Percentiles rank a stretch among this genome's conserved stretches.
Evolutionary conservation across 2,113 vertebrate genomes (phyloP).

Genomic region (Neodontobutis hainanensis): DNA sequence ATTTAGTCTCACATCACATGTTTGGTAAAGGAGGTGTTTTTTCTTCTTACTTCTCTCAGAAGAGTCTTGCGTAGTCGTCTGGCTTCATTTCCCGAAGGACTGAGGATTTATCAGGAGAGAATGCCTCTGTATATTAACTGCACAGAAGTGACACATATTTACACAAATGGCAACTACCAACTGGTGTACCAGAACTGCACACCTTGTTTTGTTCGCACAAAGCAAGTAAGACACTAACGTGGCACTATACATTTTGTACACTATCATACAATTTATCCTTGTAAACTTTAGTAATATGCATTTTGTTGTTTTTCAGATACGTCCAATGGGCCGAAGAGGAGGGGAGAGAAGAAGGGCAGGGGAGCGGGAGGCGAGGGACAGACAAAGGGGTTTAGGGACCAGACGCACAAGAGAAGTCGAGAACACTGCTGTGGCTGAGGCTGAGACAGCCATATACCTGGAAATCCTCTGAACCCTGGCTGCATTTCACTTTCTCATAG

Average conservation of each 20-base stretch:
- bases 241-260: background rate
- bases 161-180: slow-evolving; percentile 82
- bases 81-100: slow-evolving; percentile 44
- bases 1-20: background rate
- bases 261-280: too few relatives aligned
- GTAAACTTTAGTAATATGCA: background rate
- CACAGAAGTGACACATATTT: slow-evolving; percentile 78
- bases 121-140: slow-evolving; percentile 81
- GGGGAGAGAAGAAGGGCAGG: slow-evolving; percentile 59
- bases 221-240: slow-evolving; percentile 68
- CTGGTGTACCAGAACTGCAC: slow-evolving; percentile 82
- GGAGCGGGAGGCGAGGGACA: slow-evolving; percentile 34
- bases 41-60: slow-evolving; percentile 37
- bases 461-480: slow-evolving; percentile 72
- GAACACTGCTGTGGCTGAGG: slow-evolving; percentile 39
- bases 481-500: slow-evolving; percentile 1
- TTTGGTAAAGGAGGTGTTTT: background rate
- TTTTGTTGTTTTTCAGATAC: slow-evolving; percentile 38
- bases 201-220: slow-evolving; percentile 74
- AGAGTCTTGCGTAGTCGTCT: slow-evolving; percentile 38
- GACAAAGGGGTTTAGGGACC: slow-evolving; percentile 24
- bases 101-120: slow-evolving; percentile 69
- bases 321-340: slow-evolving; percentile 64
- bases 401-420: slow-evolving; percentile 45
- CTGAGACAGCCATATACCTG: slow-evolving; percentile 76